phyloP scores from a whole-genome alignment of 2,113 vertebrate genomes.

The Macrotis lagotis region DNA sequence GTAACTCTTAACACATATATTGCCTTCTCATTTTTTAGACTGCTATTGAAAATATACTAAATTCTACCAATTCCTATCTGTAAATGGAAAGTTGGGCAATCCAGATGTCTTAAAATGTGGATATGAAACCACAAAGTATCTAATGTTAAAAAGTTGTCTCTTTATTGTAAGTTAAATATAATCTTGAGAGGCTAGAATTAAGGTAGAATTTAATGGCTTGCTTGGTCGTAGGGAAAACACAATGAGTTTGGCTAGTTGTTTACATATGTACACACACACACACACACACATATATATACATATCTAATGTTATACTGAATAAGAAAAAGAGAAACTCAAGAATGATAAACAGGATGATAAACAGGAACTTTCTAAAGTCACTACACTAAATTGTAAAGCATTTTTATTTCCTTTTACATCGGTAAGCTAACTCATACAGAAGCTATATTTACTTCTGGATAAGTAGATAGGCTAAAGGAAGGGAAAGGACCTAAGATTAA shows the following conservation, averaged over 20 bases:
- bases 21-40: neutral
- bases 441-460: neutral
- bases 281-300: neutral
- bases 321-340: neutral
- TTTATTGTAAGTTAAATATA: neutral
- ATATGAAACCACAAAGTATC: neutral
- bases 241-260: neutral
- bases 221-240: neutral
- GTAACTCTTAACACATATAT: neutral
- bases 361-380: neutral
- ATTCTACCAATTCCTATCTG: neutral
- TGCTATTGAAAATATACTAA: neutral
- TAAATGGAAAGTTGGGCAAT: neutral
- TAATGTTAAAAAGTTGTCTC: neutral
- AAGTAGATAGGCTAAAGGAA: neutral
- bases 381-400: neutral
- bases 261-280: too few species aligned
- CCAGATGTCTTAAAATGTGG: neutral
- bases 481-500: neutral
- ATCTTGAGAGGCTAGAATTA: neutral
- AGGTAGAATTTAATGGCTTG: neutral
- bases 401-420: neutral
- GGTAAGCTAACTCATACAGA: neutral
- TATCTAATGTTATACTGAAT: neutral
- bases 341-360: neutral